Conservation (phyloP, 2,113 vertebrate species). For the Speoplatyrhinus poulsoni region DNA sequence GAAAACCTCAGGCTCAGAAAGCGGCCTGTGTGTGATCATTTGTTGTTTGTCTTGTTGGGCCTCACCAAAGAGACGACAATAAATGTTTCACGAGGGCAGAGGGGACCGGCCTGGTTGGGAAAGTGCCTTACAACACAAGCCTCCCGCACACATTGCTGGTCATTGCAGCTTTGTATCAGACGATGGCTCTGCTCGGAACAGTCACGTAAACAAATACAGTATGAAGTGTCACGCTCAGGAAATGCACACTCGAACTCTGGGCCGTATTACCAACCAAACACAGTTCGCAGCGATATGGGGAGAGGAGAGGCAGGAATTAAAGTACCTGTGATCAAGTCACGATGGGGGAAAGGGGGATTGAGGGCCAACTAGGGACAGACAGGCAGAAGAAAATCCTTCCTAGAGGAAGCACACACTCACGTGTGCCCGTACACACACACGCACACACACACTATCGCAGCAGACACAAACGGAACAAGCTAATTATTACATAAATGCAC, state of each 20-base stretch:
- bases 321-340: conserved; percentile 41
- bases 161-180: conserved; percentile 9
- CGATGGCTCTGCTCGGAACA: not conserved
- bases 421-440: no score
- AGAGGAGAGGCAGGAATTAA: not conserved
- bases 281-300: conserved; percentile 37
- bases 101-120: conserved; percentile 1
- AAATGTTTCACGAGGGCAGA: conserved; percentile 4
- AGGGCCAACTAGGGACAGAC: conserved; percentile 60
- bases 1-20: conserved; percentile 1
- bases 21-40: conserved; percentile 5
- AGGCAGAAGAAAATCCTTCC: conserved; percentile 55
- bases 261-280: conserved; percentile 36
- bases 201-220: not conserved
- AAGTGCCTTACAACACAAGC: conserved; percentile 2
- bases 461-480: conserved; percentile 2
- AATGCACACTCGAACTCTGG: conserved; percentile 38
- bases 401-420: no score
- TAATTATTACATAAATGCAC: conserved; percentile 10
- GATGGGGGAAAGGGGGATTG: conserved; percentile 42
- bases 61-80: conserved; percentile 9
- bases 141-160: conserved; percentile 27
- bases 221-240: conserved; percentile 6
- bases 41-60: conserved; percentile 7
- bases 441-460: not conserved